These are phyloP conservation scores for Poeciliopsis infans DNA, from an alignment of 2,797 vertebrate genomes.

Conservation along the genomic window DNA sequence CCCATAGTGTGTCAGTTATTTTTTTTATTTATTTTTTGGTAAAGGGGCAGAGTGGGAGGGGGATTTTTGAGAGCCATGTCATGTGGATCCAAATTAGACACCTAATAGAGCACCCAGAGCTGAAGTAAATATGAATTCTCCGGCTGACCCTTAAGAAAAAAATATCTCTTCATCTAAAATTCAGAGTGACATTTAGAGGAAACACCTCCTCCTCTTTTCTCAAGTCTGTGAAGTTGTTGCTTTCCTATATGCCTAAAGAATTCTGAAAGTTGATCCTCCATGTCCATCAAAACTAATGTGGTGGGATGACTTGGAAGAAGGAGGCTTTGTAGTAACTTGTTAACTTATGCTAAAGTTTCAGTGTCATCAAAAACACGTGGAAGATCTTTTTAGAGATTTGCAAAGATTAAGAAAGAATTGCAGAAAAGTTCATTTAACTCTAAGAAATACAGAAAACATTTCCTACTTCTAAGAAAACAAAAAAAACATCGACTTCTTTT, in stretches of 20 bases:
- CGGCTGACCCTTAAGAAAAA: constrained; percentile 54
- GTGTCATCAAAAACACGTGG: not conserved
- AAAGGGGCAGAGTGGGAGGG: not conserved
- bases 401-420: not conserved
- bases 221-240: constrained; percentile 45
- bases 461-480: constrained; percentile 6
- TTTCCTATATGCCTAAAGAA: constrained; percentile 39
- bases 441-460: not conserved
- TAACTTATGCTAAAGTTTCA: constrained; percentile 2
- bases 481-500: constrained; percentile 20
- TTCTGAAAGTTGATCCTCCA: constrained; percentile 57
- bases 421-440: not conserved
- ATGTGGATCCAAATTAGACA: constrained; percentile 33
- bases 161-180: constrained; percentile 60
- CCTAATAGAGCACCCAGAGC: constrained; percentile 37
- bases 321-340: not conserved
- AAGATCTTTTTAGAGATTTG: not conserved
- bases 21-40: not conserved
- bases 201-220: constrained; percentile 58
- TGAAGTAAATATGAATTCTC: constrained; percentile 48
- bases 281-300: constrained; percentile 42
- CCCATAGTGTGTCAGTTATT: constrained; percentile 26
- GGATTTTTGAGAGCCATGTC: constrained; percentile 31
- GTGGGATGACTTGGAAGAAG: constrained; percentile 19
- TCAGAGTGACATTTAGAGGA: constrained; percentile 71